phyloP scores from a whole-genome alignment of 1,140 invertebrate species.

The Telenomus remus region DNA sequence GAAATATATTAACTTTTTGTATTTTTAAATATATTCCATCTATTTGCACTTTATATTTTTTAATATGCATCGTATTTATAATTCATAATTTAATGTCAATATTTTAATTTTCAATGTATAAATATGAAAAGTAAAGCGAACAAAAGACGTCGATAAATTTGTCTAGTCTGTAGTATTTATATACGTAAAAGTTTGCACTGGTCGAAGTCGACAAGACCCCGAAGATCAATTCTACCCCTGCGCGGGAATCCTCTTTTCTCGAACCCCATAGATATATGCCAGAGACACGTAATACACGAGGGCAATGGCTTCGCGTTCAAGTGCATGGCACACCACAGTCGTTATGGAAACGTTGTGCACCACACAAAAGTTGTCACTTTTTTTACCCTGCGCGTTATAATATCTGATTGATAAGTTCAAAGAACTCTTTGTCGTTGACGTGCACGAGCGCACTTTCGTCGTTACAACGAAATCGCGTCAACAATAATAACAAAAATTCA shows the following conservation, averaged over 20 bases:
- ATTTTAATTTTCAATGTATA: neutral
- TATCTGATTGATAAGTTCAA: conserved; percentile 55
- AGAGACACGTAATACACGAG: conserved; percentile 56
- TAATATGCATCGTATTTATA: no score
- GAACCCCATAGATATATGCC: conserved; percentile 41
- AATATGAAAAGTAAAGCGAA: conserved; percentile 1
- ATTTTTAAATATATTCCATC: no score
- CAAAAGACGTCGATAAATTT: conserved; percentile 19
- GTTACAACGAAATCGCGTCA: no score
- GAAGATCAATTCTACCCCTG: conserved; percentile 55
- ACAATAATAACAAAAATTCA: no score
- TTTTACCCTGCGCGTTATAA: conserved; percentile 28
- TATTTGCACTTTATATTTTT: no score
- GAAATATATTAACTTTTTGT: no score
- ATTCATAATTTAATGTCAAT: no score
- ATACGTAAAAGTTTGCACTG: conserved; percentile 22
- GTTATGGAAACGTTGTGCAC: conserved; percentile 62
- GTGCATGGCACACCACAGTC: conserved; percentile 47
- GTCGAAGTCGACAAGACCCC: conserved; percentile 24
- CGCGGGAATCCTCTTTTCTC: conserved; percentile 39
- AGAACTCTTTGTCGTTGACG: conserved; percentile 37
- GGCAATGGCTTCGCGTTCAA: conserved; percentile 58
- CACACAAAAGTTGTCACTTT: conserved; percentile 55
- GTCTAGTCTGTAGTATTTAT: conserved; percentile 33
- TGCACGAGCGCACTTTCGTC: neutral